A percentile compares a stretch with the other conserved stretches of the same genome.
These are phyloP conservation scores for Masticophis lateralis DNA, from an alignment of 2,797 vertebrate species.

Conservation along the genomic window DNA sequence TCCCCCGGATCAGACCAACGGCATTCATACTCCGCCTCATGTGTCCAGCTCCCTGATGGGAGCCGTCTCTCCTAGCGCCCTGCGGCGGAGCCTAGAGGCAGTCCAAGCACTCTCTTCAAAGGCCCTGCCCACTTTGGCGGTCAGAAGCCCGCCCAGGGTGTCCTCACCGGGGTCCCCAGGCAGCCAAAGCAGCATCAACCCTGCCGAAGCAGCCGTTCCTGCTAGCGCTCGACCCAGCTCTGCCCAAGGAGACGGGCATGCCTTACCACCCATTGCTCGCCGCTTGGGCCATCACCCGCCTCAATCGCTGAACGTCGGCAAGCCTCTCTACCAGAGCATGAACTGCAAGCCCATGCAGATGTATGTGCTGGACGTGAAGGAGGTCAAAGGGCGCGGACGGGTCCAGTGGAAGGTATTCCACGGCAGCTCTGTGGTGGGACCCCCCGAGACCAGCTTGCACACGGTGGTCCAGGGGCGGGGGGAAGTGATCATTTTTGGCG, in stretches of 20 bases:
- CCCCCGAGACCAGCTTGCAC: constrained; percentile 96
- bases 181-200: constrained; percentile 43
- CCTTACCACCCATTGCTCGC: constrained; percentile 92
- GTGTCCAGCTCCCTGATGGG: constrained; percentile 76
- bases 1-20: constrained; percentile 85
- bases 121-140: constrained; percentile 47
- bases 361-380: constrained; percentile 94
- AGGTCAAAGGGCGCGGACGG: constrained; percentile 78
- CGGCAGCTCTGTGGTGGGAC: constrained; percentile 86
- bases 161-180: constrained; percentile 70
- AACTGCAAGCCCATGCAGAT: constrained; percentile 99
- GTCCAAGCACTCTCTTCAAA: constrained; percentile 84
- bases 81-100: constrained; percentile 89
- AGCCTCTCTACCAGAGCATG: constrained; percentile 96
- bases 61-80: constrained; percentile 86
- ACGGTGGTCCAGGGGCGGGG: constrained; percentile 95
- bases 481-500: constrained; percentile 96
- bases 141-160: constrained; percentile 65
- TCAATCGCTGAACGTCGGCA: constrained; percentile 96
- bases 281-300: constrained; percentile 94
- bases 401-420: constrained; percentile 93
- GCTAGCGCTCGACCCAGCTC: constrained; percentile 67
- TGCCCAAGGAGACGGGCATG: constrained; percentile 80
- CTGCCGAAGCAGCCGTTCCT: constrained; percentile 48
- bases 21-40: constrained; percentile 81